Evolutionary conservation across 2,113 vertebrate species (phyloP), one percentile per base, ranked within the genome.

Genomic region (Parotia lawesii): DNA sequence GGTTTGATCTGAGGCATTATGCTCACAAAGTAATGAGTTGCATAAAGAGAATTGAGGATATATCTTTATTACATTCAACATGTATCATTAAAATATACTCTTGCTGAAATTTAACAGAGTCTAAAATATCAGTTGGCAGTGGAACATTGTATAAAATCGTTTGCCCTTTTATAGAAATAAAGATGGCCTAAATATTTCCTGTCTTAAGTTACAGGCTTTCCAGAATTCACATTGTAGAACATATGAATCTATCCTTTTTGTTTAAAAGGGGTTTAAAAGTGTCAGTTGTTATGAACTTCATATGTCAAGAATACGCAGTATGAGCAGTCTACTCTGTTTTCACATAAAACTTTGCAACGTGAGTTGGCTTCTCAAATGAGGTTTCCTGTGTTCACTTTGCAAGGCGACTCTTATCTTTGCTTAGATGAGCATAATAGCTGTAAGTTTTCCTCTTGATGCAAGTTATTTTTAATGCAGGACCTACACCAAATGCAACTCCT

Each of bases 111-210:
- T 28, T 60, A 82, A 12, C 25, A 60, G 47, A 70, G 17, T 66
- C 88, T 85, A 87, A 94, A 94, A 77, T 45, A 85, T 61, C 72
- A 56, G 9, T 29, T 57, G 29, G n/a, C 9, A 73, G 51, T 2
- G 47, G 31, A 93, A 57, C 7, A 57, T 47, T 64, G 17, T 75
- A 27, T 48, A 83, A 93, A 93, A 57, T 42, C 1, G 0, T 75
- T 95, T 92, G 6, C 8, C 62, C 25, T 89, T 97, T 93, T 65
- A 91, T 37, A 71, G 60, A 73, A 83, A 66, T 66, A 78, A 95
- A 90, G 97, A 94, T 95, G 44, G 19, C 12, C 71, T 60, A 93
- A 82, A 75, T 69, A 95, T 94, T 93, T 85, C 57, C 29, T 61
- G 25, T 48, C 38, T 79, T 35, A 91, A 44, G n/a, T 90, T 81